phyloP scores from a whole-genome alignment of 1,140 invertebrate genomes.

The Plectrocnemia conspersa region DNA sequence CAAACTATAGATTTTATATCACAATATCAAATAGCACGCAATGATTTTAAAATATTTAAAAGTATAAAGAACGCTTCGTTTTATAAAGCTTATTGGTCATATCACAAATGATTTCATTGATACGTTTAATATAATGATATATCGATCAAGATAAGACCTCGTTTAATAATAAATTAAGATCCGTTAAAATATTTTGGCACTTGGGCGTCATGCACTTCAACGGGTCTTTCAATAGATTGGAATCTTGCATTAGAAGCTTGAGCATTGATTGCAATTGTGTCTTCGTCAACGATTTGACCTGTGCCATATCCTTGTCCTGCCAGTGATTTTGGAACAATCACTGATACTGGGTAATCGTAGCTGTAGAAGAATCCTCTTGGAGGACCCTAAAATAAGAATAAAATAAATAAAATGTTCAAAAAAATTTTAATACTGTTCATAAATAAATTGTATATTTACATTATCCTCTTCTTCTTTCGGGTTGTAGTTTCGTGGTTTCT shows the following conservation, averaged over 20 bases:
- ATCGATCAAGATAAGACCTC: conserved; percentile 32
- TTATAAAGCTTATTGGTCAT: conserved; percentile 16
- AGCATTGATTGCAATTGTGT: conserved; percentile 40
- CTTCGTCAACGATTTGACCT: conserved; percentile 39
- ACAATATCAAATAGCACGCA: too few relatives aligned
- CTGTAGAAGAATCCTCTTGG: conserved; percentile 64
- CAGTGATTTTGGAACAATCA: conserved; percentile 50
- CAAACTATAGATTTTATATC: too few relatives aligned
- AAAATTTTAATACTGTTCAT: conserved; percentile 6
- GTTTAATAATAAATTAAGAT: not conserved
- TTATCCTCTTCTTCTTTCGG: conserved; percentile 30
- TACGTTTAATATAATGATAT: conserved; percentile 33
- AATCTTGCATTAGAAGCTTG: conserved; percentile 34
- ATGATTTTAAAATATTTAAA: conserved; percentile 7
- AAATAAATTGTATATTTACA: conserved; percentile 12
- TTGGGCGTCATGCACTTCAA: conserved; percentile 29
- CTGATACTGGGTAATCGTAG: conserved; percentile 60
- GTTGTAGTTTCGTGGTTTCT: conserved; percentile 30
- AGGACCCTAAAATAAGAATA: conserved; percentile 48
- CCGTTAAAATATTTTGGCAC: conserved; percentile 18
- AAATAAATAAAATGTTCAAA: conserved; percentile 14
- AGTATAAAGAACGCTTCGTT: conserved; percentile 5
- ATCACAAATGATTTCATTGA: conserved; percentile 35
- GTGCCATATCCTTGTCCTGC: conserved; percentile 37
- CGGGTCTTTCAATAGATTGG: conserved; percentile 26